Evolutionary conservation across 1,140 invertebrate species (phyloP).

Genomic region (Drosophila repleta): DNA sequence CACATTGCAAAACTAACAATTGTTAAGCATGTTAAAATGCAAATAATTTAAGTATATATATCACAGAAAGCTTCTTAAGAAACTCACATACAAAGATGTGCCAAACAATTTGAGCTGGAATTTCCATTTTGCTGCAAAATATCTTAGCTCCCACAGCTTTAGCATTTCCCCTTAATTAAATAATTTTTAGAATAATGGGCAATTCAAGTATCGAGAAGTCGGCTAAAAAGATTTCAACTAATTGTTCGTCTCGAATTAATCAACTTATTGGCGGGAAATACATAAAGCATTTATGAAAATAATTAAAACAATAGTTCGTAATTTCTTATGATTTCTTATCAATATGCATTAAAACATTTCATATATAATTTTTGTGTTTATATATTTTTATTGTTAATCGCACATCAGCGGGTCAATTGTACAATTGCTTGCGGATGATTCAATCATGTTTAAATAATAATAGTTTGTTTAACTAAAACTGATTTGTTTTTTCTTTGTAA

Average conservation of each 20-base stretch:
- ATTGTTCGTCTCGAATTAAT: background rate
- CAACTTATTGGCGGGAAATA: background rate
- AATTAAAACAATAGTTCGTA: background rate
- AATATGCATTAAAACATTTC: conserved; percentile 2
- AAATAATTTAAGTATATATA: no score
- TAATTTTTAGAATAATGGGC: no score
- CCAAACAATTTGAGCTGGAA: no score
- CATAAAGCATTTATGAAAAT: background rate
- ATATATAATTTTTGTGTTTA: conserved; percentile 16
- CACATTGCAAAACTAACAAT: no score
- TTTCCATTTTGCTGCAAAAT: no score
- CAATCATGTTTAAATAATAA: conserved; percentile 20
- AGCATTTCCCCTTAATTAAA: no score
- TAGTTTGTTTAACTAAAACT: conserved; percentile 50
- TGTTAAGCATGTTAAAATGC: no score
- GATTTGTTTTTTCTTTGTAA: conserved; percentile 45
- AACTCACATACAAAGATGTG: no score
- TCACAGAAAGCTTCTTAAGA: no score
- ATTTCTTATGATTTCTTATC: background rate
- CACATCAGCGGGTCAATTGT: conserved; percentile 61
- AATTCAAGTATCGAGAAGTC: no score
- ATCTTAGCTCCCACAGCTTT: no score
- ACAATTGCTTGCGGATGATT: conserved; percentile 43
- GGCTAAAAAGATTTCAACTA: no score
- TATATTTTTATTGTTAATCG: conserved; percentile 70